Evolutionary conservation across 2,888 invertebrate genomes (phyloP).

Genomic region (Drosophila heteroneura): DNA sequence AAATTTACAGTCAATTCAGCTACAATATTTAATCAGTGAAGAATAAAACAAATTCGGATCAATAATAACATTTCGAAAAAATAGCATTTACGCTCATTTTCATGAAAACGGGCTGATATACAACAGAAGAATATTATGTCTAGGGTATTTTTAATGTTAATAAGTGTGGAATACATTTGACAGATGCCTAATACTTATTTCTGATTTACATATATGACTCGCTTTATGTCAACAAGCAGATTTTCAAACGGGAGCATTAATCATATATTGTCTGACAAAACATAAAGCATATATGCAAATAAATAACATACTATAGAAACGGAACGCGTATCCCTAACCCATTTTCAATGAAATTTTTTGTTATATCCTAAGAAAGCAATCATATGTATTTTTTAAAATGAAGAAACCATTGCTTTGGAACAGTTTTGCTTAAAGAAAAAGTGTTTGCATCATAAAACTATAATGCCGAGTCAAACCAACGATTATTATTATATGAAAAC

Average conservation of each 20-base stretch:
- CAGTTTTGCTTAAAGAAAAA: conserved; percentile 31
- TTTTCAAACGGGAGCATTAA: background rate
- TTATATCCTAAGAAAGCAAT: too few species aligned
- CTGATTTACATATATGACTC: background rate
- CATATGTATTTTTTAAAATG: background rate
- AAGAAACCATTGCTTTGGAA: background rate
- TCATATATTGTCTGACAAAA: background rate
- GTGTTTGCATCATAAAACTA: conserved; percentile 47
- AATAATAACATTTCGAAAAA: background rate
- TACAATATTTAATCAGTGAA: background rate
- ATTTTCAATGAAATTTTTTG: too few species aligned
- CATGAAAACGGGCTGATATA: too few species aligned
- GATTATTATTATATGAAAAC: conserved; percentile 35
- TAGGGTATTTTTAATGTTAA: background rate
- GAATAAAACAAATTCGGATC: background rate
- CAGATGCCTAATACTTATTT: background rate
- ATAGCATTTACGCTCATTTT: too few species aligned
- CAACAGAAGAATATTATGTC: background rate
- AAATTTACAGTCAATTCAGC: background rate
- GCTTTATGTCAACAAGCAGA: background rate
- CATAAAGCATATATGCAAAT: too few species aligned
- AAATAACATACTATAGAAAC: too few species aligned
- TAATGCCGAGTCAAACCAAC: conserved; percentile 15
- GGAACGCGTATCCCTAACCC: too few species aligned
- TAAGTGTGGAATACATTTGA: background rate